Evolutionary conservation across 2,797 vertebrate species (phyloP), one percentile per base, ranked within the genome.

Genomic region (Enoplosus armatus): DNA sequence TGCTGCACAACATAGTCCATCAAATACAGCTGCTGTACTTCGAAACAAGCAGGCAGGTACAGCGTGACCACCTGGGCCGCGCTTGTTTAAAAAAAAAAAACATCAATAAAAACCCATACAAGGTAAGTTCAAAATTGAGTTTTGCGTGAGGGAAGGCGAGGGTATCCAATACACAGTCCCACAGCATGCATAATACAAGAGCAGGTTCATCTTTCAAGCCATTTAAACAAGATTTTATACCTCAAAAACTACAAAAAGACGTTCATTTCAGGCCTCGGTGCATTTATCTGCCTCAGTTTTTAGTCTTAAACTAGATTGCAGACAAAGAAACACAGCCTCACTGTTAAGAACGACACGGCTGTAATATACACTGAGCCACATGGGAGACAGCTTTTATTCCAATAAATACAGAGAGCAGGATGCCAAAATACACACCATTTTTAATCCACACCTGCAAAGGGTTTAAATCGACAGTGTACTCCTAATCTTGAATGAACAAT

Each of bases 401-500:
- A 54, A 51, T 64, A 60, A 74, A 85, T 39, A 48, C 72, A 69
- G 37, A 71, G 71, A 24, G 22, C 66, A 62, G 35, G 41, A 71
- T 50, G 75, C 50, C 69, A 85, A 83, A 79, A 85, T 26, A 27
- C 56, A 50, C 56, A 72, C 14, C 53, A 54, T 84, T 79, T 85
- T 83, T 77, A 83, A 76, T 75, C 67, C 45, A 69, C 77, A 88
- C 85, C 86, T 92, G 83, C 59, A 18, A 31, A 53, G 33, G 65
- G 26, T 80, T 59, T 71, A 67, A 90, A 88, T 74, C 1, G 39
- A 64, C 68, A n/a, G 14, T 58, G 75, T 73, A 59, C 50, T 58
- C 54, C 56, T 77, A 62, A 83, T 89, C 83, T 67, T 37, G 86
- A 80, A 67, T 83, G 79, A 87, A 75, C 60, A 81, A 66, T 83